Evolutionary conservation across 2,113 vertebrate species (phyloP), one percentile per base, ranked within the genome.

Genomic region (Engraulis encrasicolus): DNA sequence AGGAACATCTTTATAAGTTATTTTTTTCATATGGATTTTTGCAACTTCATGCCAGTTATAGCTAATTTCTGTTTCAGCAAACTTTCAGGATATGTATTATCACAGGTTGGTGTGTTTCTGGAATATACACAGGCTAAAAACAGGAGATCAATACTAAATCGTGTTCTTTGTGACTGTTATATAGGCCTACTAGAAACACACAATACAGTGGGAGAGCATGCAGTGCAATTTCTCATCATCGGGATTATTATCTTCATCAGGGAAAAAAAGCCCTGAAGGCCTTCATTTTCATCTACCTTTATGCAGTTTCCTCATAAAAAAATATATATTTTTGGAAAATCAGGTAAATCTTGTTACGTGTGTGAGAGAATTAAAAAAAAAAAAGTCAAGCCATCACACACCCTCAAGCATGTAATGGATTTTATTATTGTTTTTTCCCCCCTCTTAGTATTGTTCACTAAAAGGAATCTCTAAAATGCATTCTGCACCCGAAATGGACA

Each of bases 381-480:
- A 31, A 31, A 17, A 45, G 40, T 5, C 40, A 45, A 45, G 9
- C 40, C n/a, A n/a, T 34, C 27, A 34, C 66, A 34, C 66, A 34
- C 31, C 66, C 31, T 74, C 27, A 74, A 74, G 66, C 66, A 34
- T 74, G 66, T 74, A 34, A 74, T 74, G 66, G 9, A 45, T 45
- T 45, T 45, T 45, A 45, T 45, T 45, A 45, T 45, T 45, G 40
- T 45, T 45, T 3, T 45, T 45, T 45, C n/a, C n/a, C n/a, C n/a
- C n/a, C n/a, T 45, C 9, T 45, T 45, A 5, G 3, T 9, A 45
- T 45, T 45, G 40, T 45, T 45, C 40, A 45, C 40, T 45, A n/a
- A n/a, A n/a, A n/a, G n/a, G n/a, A n/a, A n/a, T n/a, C n/a, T n/a
- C n/a, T n/a, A n/a, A n/a, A n/a, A n/a, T n/a, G n/a, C n/a, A n/a